Conservation (phyloP, 2,113 vertebrate genomes). For the Chlamydotis undulata region DNA sequence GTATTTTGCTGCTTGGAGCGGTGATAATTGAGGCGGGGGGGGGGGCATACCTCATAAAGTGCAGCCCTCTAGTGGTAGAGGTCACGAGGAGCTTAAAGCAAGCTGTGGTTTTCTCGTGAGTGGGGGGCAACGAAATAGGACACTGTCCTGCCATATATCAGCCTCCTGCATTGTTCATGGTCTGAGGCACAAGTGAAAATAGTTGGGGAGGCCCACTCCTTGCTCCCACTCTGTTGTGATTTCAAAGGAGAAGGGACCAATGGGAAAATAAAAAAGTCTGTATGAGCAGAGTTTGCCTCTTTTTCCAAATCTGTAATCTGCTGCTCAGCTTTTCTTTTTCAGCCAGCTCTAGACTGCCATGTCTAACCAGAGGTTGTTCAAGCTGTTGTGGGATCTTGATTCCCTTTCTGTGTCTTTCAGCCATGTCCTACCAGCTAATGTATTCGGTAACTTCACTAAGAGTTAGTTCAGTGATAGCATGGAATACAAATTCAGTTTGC, state of each 20-base stretch:
- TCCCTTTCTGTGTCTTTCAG: not conserved
- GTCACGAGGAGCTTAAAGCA: not conserved
- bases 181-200: not conserved
- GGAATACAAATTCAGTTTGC: not conserved
- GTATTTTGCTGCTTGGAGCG: not conserved
- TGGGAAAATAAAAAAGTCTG: not conserved
- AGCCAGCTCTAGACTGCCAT: not conserved
- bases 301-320: not conserved
- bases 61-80: slow-evolving; percentile 48
- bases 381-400: not conserved
- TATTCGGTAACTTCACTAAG: not conserved
- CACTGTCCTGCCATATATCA: not conserved
- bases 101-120: not conserved
- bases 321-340: not conserved
- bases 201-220: not conserved
- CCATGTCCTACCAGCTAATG: not conserved
- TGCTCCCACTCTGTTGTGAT: not conserved
- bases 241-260: not conserved
- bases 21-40: not conserved
- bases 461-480: not conserved
- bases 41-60: not conserved
- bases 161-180: not conserved
- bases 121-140: not conserved
- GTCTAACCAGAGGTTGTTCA: not conserved
- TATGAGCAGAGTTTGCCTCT: not conserved